Evolutionary conservation across 2,888 invertebrate species (phyloP), one percentile per base, ranked within the genome.

Genomic region (Calephelis perditalis): DNA sequence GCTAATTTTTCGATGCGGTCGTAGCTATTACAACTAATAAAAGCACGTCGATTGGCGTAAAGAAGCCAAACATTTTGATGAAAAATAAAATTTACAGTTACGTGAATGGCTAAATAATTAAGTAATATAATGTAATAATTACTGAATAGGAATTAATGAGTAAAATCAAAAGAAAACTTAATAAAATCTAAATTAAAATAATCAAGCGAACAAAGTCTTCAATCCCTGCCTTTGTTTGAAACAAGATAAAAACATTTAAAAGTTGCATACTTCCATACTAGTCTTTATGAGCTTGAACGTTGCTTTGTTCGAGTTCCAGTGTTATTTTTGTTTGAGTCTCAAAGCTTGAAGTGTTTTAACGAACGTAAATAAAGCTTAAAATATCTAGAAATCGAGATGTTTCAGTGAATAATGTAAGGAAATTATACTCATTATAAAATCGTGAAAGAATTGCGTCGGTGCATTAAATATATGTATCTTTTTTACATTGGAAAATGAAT

Each of bases 151-250:
- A 40, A 40, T 1, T 1, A 6, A 40, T 40, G 40, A 40, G 8
- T 40, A 37, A 37, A 37, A 40, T 40, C 6, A 40, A 40, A 40
- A 40, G 40, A 40, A 49, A 49, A 49, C 26, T 49, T 8, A 26
- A 49, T 15, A 49, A 26, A 49, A 49, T 49, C 26, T 49, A n/a
- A 49, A 49, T 49, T 49, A 49, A 49, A 49, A 49, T 49, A 49
- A 49, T 49, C 10, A 49, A 26, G 15, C 9, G 10, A 11, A 11
- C 1, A 52, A 49, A 52, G 11, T 35, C 35, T 49, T 35, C 47
- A 6, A 49, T 49, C 15, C 47, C 26, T 52, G 52, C 52, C 35
- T 52, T 52, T 35, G 6, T 3, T 26, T 35, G 52, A 26, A 52
- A 35, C 52, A 52, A 35, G 52, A 52, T 52, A 52, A 52, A 52